These are phyloP conservation scores for Montipora capitata DNA, from an alignment of 92 coral and sea anemone genomes.

Conservation along the genomic window DNA sequence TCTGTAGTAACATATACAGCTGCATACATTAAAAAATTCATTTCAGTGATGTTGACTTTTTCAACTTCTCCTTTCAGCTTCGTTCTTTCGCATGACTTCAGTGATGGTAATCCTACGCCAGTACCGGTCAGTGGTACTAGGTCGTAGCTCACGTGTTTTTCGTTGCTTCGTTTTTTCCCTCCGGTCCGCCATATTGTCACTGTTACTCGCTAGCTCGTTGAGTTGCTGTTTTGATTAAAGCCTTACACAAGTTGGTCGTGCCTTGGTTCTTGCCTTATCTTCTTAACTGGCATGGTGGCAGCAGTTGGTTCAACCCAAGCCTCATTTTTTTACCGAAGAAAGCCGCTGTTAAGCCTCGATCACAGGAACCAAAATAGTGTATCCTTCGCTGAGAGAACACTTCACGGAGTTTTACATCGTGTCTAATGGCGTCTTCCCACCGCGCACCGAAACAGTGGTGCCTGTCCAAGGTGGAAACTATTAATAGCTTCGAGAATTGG, in stretches of 20 bases:
- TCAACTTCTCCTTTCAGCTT: too few species aligned
- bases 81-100: too few species aligned
- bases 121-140: slow-evolving; percentile 5
- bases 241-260: neutral
- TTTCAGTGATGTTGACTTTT: too few species aligned
- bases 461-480: slow-evolving; percentile 55
- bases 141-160: neutral
- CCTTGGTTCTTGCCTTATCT: neutral
- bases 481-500: slow-evolving; percentile 75
- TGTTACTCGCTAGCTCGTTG: too few species aligned
- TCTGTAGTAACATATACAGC: too few species aligned
- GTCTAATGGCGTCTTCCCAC: slow-evolving; percentile 52
- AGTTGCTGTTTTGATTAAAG: neutral
- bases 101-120: too few species aligned
- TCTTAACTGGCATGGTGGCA: neutral
- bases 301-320: neutral
- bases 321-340: neutral
- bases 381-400: neutral
- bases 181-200: neutral
- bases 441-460: slow-evolving; percentile 73
- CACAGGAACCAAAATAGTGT: neutral
- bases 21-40: too few species aligned
- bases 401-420: neutral
- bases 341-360: neutral
- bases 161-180: neutral